These are phyloP conservation scores for Luehdorfia chinensis DNA, from an alignment of 1,140 invertebrate species.

Conservation along the genomic window DNA sequence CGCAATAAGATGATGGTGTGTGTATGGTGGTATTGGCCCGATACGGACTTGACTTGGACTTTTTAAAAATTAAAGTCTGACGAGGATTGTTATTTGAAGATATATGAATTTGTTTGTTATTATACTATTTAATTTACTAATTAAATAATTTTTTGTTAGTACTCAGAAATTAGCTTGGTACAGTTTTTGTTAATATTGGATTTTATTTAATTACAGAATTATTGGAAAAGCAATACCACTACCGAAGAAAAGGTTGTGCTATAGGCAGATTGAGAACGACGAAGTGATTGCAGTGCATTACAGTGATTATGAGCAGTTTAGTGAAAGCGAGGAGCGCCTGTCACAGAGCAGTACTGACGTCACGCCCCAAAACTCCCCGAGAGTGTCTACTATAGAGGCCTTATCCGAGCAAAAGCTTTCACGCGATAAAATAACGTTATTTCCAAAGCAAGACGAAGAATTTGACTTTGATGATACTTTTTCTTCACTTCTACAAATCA, in stretches of 20 bases:
- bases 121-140: too few relatives aligned
- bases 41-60: too few relatives aligned
- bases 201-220: constrained; percentile 62
- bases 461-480: constrained; percentile 47
- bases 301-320: constrained; percentile 65
- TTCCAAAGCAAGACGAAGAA: constrained; percentile 35
- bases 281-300: constrained; percentile 72
- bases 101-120: too few relatives aligned
- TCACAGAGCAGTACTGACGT: constrained; percentile 64
- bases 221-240: constrained; percentile 57
- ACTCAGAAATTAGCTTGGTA: too few relatives aligned
- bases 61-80: too few relatives aligned
- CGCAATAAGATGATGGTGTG: too few relatives aligned
- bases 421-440: constrained; percentile 48
- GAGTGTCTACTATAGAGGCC: constrained; percentile 37
- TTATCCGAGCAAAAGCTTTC: constrained; percentile 38
- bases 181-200: too few relatives aligned
- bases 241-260: constrained; percentile 47
- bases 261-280: constrained; percentile 58
- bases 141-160: too few relatives aligned
- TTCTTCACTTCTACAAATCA: constrained; percentile 61
- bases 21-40: too few relatives aligned
- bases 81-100: too few relatives aligned
- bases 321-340: constrained; percentile 59
- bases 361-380: constrained; percentile 62